Conservation (phyloP, 2,113 vertebrate genomes). For the Pterocles orientalis region DNA sequence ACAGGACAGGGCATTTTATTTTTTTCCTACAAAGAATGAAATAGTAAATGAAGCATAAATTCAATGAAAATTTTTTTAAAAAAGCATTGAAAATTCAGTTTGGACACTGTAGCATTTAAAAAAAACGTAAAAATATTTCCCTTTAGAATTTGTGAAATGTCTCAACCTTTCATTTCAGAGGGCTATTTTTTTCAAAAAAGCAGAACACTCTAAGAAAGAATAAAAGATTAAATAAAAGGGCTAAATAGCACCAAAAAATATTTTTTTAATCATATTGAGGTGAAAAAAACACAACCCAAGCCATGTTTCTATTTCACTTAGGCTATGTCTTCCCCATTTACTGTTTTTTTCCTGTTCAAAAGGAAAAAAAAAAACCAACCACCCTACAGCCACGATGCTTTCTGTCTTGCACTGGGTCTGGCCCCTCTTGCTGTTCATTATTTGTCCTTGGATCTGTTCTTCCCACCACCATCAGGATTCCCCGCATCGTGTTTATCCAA, state of each 20-base stretch:
- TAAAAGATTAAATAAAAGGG: background rate
- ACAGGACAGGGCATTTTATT: background rate
- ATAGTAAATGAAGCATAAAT: background rate
- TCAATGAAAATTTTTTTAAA: too few relatives aligned
- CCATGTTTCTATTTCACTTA: background rate
- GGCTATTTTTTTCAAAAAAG: background rate
- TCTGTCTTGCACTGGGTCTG: background rate
- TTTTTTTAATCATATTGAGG: background rate
- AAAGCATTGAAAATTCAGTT: background rate
- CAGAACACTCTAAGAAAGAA: background rate
- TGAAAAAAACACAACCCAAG: too few relatives aligned
- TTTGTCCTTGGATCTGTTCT: background rate
- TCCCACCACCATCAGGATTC: conserved; percentile 13
- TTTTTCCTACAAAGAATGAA: background rate
- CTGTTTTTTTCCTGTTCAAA: background rate
- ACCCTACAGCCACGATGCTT: background rate
- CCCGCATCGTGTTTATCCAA: conserved; percentile 9
- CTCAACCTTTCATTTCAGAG: background rate
- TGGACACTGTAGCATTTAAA: background rate
- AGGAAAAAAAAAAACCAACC: background rate
- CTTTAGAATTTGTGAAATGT: background rate
- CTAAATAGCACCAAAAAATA: background rate
- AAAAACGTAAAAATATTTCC: background rate
- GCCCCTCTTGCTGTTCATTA: background rate
- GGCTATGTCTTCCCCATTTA: background rate